These are phyloP conservation scores for Disparrhopalites patrizii DNA, from an alignment of 2,888 invertebrate genomes.

Conservation along the genomic window DNA sequence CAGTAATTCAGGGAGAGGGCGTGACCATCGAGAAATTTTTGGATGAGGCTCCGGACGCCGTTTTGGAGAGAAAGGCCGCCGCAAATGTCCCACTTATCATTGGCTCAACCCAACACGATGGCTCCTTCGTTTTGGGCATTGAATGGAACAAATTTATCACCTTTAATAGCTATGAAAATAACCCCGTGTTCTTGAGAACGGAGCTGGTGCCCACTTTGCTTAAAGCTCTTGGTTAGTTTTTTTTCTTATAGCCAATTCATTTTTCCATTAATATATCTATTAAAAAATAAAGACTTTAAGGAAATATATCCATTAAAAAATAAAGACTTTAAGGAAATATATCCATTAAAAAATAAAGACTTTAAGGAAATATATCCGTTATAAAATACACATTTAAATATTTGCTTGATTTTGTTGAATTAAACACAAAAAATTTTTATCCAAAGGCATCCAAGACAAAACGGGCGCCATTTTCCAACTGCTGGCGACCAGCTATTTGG, in stretches of 20 bases:
- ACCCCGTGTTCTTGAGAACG: conserved; percentile 34
- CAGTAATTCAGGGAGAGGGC: conserved; percentile 36
- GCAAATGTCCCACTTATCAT: conserved; percentile 47
- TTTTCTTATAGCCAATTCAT: not conserved
- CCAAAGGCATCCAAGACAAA: conserved; percentile 54
- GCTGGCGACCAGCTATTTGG: conserved; percentile 53
- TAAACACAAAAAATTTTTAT: no score
- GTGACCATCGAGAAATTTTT: conserved; percentile 32
- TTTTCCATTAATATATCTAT: not conserved
- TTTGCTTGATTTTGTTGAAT: no score
- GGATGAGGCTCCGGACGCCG: conserved; percentile 32
- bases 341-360: no score
- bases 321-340: no score
- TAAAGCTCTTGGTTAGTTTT: conserved; percentile 34
- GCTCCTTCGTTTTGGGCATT: conserved; percentile 46
- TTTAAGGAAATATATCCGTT: no score
- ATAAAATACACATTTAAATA: no score
- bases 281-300: no score
- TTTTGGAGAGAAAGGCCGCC: conserved; percentile 40
- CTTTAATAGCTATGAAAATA: conserved; percentile 27
- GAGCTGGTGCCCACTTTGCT: conserved; percentile 39
- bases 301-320: no score
- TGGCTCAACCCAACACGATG: conserved; percentile 49
- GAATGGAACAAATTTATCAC: conserved; percentile 38
- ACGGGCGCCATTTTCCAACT: conserved; percentile 53